A percentile compares a stretch with the other conserved stretches of the same genome.
phyloP scores from a whole-genome alignment of 2,888 invertebrate species.

The Girardia tigrina region DNA sequence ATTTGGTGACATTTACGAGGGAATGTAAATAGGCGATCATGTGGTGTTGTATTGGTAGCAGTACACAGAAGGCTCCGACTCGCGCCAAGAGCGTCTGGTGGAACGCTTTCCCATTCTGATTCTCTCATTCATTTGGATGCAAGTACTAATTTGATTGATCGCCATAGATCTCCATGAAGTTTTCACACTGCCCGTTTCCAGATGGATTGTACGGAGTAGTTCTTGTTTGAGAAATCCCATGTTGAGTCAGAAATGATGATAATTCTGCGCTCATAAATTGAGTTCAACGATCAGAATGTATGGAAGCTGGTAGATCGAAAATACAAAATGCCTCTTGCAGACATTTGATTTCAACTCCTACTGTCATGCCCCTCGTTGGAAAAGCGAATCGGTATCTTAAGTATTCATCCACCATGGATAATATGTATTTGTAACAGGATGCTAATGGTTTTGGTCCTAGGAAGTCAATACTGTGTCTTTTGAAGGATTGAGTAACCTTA shows the following conservation, averaged over 20 bases:
- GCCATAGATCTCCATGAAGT: constrained; percentile 38
- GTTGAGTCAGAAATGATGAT: constrained; percentile 28
- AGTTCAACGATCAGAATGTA: constrained; percentile 38
- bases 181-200: constrained; percentile 38
- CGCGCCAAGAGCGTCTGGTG: constrained; percentile 38
- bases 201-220: constrained; percentile 38
- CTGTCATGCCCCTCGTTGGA: constrained; percentile 38
- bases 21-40: constrained; percentile 35
- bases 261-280: constrained; percentile 39
- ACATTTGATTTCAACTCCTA: constrained; percentile 36
- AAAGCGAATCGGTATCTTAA: constrained; percentile 39
- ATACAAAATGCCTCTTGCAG: constrained; percentile 38
- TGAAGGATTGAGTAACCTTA: constrained; percentile 38
- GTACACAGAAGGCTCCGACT: constrained; percentile 37
- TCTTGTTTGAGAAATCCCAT: constrained; percentile 38
- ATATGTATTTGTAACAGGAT: constrained; percentile 38
- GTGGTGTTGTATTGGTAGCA: constrained; percentile 36
- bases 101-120: constrained; percentile 36
- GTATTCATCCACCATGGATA: constrained; percentile 39
- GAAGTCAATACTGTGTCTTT: constrained; percentile 39
- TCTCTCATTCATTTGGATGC: constrained; percentile 28
- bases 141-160: constrained; percentile 35
- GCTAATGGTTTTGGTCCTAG: constrained; percentile 38
- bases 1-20: constrained; percentile 25
- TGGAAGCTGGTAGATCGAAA: constrained; percentile 38